Evolutionary conservation across 2,113 vertebrate genomes (phyloP).

Genomic region (Xenopus laevis): DNA sequence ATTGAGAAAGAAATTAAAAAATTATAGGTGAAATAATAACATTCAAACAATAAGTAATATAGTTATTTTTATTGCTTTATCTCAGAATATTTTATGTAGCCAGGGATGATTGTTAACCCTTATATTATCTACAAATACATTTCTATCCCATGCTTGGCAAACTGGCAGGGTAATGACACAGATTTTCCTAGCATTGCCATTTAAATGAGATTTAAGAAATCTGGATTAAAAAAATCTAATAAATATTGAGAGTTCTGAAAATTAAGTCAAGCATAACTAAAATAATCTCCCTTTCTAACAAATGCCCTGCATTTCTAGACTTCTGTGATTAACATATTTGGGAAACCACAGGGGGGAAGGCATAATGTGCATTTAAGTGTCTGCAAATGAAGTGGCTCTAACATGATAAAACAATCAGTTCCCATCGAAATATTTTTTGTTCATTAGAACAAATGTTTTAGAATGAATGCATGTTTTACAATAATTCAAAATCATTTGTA

Average conservation of each 20-base stretch:
- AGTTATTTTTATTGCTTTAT: no score
- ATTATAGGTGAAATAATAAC: no score
- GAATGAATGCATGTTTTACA: no score
- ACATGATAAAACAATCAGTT: constrained; percentile 67
- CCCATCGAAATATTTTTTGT: no score
- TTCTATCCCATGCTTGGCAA: not conserved
- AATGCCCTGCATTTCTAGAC: constrained; percentile 74
- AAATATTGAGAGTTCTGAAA: constrained; percentile 74
- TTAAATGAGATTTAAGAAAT: constrained; percentile 61
- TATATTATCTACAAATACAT: no score
- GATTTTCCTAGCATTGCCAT: constrained; percentile 72
- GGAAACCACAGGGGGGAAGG: constrained; percentile 73
- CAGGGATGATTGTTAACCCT: no score
- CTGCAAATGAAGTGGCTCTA: constrained; percentile 66
- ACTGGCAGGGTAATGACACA: not conserved
- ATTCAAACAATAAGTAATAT: no score
- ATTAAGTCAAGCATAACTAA: constrained; percentile 76
- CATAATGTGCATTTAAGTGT: constrained; percentile 79
- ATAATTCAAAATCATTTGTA: no score
- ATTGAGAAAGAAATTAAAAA: no score
- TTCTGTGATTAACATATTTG: constrained; percentile 78
- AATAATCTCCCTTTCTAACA: constrained; percentile 79
- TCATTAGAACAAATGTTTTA: no score
- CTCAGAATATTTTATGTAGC: no score
- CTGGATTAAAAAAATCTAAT: constrained; percentile 68